Percentiles rank a stretch among this genome's conserved stretches.
phyloP scores from a whole-genome alignment of 1,140 invertebrate species.

The Trachymyrmex cornetzi region DNA sequence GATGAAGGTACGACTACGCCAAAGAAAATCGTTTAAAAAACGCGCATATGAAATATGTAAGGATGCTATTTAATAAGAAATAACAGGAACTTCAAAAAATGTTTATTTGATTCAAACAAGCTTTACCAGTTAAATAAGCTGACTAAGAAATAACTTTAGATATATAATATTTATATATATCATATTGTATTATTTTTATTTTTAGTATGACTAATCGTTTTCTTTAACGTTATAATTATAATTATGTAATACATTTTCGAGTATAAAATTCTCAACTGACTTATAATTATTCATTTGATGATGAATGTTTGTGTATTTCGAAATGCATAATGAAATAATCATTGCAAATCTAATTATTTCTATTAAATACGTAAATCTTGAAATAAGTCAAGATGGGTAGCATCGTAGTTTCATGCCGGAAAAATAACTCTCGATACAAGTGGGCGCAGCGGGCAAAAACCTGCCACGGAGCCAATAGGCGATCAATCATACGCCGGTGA shows the following conservation, averaged over 20 bases:
- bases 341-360: constrained; percentile 20
- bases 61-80: not conserved
- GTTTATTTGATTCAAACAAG: not conserved
- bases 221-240: not conserved
- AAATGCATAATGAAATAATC: not conserved
- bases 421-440: constrained; percentile 64
- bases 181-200: not conserved
- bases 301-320: not conserved
- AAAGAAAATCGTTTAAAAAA: constrained; percentile 55
- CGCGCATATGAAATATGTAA: not conserved
- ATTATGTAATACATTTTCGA: not conserved
- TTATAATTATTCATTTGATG: not conserved
- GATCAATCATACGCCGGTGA: constrained; percentile 85
- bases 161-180: not conserved
- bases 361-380: constrained; percentile 8
- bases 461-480: constrained; percentile 78
- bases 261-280: not conserved
- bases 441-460: constrained; percentile 68
- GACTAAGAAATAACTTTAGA: not conserved
- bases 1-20: constrained; percentile 66
- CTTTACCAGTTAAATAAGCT: not conserved
- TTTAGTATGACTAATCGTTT: not conserved
- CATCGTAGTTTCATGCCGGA: constrained; percentile 27
- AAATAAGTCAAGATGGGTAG: constrained; percentile 31
- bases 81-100: constrained; percentile 6